Evolutionary conservation across 2,888 invertebrate genomes (phyloP).

Genomic region (Oligia strigilis): DNA sequence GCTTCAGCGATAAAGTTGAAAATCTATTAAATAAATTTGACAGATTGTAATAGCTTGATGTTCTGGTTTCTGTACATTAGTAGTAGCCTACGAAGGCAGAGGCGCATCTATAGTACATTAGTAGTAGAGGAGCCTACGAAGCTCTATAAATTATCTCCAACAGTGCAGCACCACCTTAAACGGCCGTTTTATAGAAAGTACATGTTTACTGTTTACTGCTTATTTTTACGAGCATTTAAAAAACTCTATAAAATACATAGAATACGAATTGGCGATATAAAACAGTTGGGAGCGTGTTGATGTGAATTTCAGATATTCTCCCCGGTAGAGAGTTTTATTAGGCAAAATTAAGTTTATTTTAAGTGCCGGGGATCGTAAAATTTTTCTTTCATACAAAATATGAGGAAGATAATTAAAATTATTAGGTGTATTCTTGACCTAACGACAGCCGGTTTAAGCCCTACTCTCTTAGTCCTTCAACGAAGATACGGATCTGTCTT

Average conservation of each 20-base stretch:
- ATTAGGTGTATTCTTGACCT: background rate
- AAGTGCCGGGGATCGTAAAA: background rate
- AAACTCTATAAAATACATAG: slow-evolving; percentile 71
- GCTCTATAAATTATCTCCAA: slow-evolving; percentile 39
- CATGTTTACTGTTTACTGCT: slow-evolving; percentile 70
- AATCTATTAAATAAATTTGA: too few species aligned
- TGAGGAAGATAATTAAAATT: background rate
- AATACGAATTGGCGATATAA: slow-evolving; percentile 74
- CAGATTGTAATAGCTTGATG: too few species aligned
- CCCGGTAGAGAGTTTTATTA: slow-evolving; percentile 16
- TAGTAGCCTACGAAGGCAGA: too few species aligned
- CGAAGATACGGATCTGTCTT: too few species aligned
- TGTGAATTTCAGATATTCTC: slow-evolving; percentile 60
- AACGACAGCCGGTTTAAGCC: too few species aligned
- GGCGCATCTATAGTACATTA: too few species aligned
- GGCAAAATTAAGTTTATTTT: slow-evolving; percentile 28
- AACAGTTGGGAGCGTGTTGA: slow-evolving; percentile 65
- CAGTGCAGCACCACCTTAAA: slow-evolving; percentile 13
- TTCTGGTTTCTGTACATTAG: too few species aligned
- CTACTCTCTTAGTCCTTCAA: too few species aligned
- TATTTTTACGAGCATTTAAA: slow-evolving; percentile 75
- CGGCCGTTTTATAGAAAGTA: slow-evolving; percentile 46
- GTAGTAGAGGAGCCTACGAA: background rate
- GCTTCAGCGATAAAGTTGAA: too few species aligned
- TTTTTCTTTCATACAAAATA: background rate